These are phyloP conservation scores for Eilema sororculum DNA, from an alignment of 2,888 invertebrate genomes.

Conservation along the genomic window DNA sequence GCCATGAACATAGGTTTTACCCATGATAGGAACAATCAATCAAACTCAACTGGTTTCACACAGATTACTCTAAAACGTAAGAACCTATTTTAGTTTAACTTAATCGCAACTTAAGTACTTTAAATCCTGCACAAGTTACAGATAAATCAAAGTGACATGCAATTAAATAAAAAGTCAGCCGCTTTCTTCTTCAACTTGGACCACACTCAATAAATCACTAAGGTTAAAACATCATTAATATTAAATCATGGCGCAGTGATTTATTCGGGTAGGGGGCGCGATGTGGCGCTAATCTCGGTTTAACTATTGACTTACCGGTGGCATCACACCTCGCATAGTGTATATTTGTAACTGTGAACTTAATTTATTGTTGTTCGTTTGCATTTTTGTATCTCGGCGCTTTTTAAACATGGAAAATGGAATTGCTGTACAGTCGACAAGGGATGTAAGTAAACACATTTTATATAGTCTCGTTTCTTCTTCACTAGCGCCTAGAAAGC, in stretches of 20 bases:
- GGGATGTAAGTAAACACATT: too few relatives aligned
- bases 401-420: not conserved
- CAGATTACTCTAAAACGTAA: too few relatives aligned
- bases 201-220: conserved; percentile 81
- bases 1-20: too few relatives aligned
- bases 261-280: conserved; percentile 70
- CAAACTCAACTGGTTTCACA: too few relatives aligned
- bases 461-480: too few relatives aligned
- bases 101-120: too few relatives aligned
- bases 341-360: conserved; percentile 6
- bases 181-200: conserved; percentile 40
- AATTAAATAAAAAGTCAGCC: not conserved
- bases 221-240: conserved; percentile 87
- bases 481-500: too few relatives aligned
- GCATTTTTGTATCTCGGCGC: conserved; percentile 2
- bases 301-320: conserved; percentile 50
- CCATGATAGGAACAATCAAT: too few relatives aligned
- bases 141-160: too few relatives aligned
- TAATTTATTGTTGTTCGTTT: conserved; percentile 14
- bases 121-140: too few relatives aligned
- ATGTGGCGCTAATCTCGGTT: conserved; percentile 50
- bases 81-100: too few relatives aligned
- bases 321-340: conserved; percentile 17
- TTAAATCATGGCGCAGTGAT: conserved; percentile 81
- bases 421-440: too few relatives aligned